phyloP scores from a whole-genome alignment of 2,113 vertebrate genomes.

The Galemys pyrenaicus region DNA sequence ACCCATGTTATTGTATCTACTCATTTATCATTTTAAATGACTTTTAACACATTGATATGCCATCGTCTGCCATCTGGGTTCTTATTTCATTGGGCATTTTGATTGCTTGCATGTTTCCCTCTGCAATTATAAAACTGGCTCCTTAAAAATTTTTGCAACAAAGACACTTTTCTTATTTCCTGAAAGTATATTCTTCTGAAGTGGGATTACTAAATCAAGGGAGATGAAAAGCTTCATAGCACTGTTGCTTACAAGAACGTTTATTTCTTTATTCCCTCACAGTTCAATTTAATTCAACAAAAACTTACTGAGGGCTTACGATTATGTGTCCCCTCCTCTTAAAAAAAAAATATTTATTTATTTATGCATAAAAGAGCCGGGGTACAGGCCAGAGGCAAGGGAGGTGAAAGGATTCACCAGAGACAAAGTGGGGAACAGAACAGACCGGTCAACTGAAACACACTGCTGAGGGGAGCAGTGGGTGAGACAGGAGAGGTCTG shows the following conservation, averaged over 20 bases:
- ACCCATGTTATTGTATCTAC: background rate
- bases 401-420: no score
- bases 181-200: background rate
- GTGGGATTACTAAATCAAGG: background rate
- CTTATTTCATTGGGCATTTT: slow-evolving; percentile 15
- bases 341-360: no score
- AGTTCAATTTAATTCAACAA: background rate
- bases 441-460: no score
- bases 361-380: no score
- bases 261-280: background rate
- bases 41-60: background rate
- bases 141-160: background rate
- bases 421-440: no score
- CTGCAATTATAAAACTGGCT: background rate
- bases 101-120: background rate
- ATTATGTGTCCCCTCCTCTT: no score
- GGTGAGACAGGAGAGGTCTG: no score
- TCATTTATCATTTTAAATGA: background rate
- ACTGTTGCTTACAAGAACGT: background rate
- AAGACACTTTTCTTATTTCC: background rate
- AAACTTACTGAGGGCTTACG: background rate
- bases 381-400: no score
- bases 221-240: background rate
- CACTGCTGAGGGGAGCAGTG: no score
- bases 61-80: background rate